Evolutionary conservation across 2,113 vertebrate species (phyloP).

Genomic region (Rissa tridactyla): DNA sequence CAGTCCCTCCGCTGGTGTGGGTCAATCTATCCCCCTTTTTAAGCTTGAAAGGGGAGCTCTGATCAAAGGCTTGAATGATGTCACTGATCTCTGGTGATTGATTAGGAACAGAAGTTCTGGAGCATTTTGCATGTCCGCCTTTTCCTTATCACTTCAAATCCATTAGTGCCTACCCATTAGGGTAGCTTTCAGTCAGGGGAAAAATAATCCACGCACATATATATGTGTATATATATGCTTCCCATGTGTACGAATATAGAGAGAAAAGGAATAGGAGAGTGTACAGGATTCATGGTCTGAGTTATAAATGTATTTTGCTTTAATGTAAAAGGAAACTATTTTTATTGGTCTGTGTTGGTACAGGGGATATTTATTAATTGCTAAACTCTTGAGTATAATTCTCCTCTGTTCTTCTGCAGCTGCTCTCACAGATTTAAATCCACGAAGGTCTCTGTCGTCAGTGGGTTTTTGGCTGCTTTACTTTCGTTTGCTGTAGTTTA

Average conservation of each 20-base stretch:
- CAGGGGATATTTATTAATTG: background rate
- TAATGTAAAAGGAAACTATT: background rate
- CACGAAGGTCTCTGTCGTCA: background rate
- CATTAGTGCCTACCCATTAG: conserved; percentile 57
- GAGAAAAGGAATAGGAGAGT: background rate
- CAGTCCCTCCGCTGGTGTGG: conserved; percentile 49
- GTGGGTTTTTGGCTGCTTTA: background rate
- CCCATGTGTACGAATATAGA: background rate
- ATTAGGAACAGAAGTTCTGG: conserved; percentile 89
- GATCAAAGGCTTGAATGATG: conserved; percentile 91
- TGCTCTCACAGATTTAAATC: background rate
- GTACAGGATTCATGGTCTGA: background rate
- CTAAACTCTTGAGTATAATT: background rate
- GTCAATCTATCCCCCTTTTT: conserved; percentile 71
- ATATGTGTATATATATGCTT: too few relatives aligned
- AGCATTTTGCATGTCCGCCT: conserved; percentile 68
- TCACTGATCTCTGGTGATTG: conserved; percentile 93
- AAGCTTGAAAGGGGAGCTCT: conserved; percentile 85
- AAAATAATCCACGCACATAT: background rate
- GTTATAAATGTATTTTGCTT: background rate
- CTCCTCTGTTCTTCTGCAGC: background rate
- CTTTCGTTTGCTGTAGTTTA: background rate
- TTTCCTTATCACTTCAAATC: conserved; percentile 71
- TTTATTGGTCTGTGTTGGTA: background rate
- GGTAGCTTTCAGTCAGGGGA: background rate